These are phyloP conservation scores for Drosophila repletoides DNA, from an alignment of 1,140 invertebrate genomes.

Conservation along the genomic window DNA sequence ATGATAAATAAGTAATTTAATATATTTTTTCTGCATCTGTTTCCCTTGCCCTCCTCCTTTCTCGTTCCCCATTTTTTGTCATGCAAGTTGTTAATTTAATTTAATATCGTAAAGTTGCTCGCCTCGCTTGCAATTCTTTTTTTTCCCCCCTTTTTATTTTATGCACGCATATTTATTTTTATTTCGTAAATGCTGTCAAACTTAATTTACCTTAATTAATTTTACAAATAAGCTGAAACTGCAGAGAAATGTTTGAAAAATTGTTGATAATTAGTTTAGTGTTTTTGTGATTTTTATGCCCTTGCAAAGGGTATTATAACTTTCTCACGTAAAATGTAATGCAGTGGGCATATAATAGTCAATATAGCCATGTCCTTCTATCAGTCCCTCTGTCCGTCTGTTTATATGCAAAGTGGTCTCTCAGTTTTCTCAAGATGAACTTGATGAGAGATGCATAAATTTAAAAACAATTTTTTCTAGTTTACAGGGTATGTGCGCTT, in stretches of 20 bases:
- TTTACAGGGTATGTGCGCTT: too few species aligned
- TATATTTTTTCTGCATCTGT: constrained; percentile 45
- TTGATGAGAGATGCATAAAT: too few species aligned
- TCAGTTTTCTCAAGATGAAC: too few species aligned
- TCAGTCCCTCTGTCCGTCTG: too few species aligned
- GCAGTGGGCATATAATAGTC: too few species aligned
- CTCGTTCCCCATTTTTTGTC: constrained; percentile 1
- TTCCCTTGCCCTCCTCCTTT: not conserved
- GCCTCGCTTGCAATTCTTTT: constrained; percentile 7
- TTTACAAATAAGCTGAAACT: constrained; percentile 41
- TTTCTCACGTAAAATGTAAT: too few species aligned
- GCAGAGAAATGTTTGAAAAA: constrained; percentile 6
- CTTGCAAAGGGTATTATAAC: too few species aligned
- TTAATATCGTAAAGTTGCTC: constrained; percentile 62
- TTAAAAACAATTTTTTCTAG: too few species aligned
- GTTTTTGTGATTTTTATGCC: constrained; percentile 18
- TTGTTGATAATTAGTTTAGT: constrained; percentile 34
- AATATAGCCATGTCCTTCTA: too few species aligned
- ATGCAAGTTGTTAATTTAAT: constrained; percentile 67
- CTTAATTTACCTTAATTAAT: constrained; percentile 74
- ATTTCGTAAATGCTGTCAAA: constrained; percentile 66
- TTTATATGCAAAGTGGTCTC: too few species aligned
- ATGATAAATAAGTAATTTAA: constrained; percentile 81
- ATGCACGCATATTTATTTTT: constrained; percentile 38
- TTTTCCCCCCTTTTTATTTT: too few species aligned